phyloP scores from a whole-genome alignment of 2,113 vertebrate genomes.

The Carlito syrichta region DNA sequence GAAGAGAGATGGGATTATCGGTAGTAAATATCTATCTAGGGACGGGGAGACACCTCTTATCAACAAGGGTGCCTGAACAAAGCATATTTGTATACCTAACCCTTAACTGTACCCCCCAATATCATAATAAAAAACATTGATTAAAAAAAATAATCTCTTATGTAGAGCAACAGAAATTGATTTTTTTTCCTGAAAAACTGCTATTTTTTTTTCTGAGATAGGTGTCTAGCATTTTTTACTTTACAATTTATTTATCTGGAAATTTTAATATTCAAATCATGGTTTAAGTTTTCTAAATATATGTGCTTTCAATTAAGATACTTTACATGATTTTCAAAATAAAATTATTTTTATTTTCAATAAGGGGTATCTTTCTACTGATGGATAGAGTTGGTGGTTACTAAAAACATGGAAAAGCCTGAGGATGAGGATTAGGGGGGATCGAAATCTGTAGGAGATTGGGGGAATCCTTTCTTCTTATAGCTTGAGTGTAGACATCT shows the following conservation, averaged over 20 bases:
- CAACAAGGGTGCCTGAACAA: no score
- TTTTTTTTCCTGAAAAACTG: not conserved
- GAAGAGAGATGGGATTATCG: no score
- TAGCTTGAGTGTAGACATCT: rapidly evolving
- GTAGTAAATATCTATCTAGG: no score
- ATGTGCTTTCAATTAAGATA: not conserved
- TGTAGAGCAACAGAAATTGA: not conserved
- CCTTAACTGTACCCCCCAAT: no score
- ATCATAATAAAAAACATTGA: no score
- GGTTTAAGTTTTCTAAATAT: not conserved
- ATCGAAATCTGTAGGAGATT: not conserved
- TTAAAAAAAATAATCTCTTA: not conserved
- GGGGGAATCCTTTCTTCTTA: no score
- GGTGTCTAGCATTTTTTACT: not conserved
- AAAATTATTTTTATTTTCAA: not conserved
- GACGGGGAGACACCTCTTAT: no score
- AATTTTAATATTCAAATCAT: not conserved
- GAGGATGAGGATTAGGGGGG: not conserved
- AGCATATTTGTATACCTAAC: no score
- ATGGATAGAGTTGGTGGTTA: not conserved
- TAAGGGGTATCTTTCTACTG: rapidly evolving
- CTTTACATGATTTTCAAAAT: not conserved
- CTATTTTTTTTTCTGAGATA: not conserved
- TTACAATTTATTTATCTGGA: not conserved
- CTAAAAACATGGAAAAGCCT: not conserved